Base-by-base conservation (phyloP, 2,888 invertebrate genomes). In the Idaea biselata region DNA sequence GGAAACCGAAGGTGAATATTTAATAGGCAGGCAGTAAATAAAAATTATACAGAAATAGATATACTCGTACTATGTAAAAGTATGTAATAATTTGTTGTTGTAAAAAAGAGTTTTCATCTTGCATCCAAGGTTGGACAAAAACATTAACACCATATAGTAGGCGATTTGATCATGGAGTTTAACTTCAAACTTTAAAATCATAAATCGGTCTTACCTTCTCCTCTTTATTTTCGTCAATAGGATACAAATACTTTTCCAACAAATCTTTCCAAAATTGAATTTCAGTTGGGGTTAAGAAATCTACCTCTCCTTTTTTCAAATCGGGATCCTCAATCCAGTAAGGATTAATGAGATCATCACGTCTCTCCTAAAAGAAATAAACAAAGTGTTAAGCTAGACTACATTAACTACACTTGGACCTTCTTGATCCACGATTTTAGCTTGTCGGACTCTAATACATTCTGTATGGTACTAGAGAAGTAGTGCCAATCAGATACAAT, bases 321-420 rank as follows among this genome's bases (percentile, higher is more conserved):
- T 96, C 96, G 0, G 96, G 95, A 84, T 99, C 98, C 82, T 97
- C 97, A 72, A 99, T 96, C 99, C 99, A 99, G 80, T 96, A 97
- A 0, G 99, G 98, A 83, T 98, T 97, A 59, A 97, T 95, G 7
- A 98, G 93, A 71, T 97, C 97, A 76, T 98, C 97, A 64, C 97
- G 94, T 76, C 94, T 95, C 79, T 96, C 94, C 87, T 94, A 78
- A 57, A 80, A 79, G 55, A 58, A 58, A 59, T 54, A 32, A 55
- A 16, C 57, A 18, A 11, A 33, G 31, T 61, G 31, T 31, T 54
- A 25, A 14, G 54, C 1, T 54, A 54, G 33, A n/a, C n/a, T n/a
- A n/a, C n/a, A n/a, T n/a, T n/a, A n/a, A n/a, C n/a, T n/a, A n/a
- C n/a, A n/a, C n/a, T n/a, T n/a, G n/a, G n/a, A n/a, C n/a, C n/a